Percentiles rank a stretch among this genome's conserved stretches.
Evolutionary conservation across 2,888 invertebrate genomes (phyloP).

Genomic region (Rotaria macrura): DNA sequence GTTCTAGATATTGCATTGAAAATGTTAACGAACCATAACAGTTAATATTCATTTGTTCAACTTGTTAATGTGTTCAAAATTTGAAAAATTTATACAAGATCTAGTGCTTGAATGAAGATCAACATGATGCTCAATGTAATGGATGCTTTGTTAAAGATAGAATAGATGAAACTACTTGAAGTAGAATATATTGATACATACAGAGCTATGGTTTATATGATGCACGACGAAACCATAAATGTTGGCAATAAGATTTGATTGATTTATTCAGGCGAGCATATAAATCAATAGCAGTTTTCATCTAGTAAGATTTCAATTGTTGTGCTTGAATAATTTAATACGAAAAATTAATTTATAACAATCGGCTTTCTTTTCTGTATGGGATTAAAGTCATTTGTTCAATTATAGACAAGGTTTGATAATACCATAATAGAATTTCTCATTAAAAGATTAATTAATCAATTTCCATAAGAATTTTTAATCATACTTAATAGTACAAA

Average conservation of each 20-base stretch:
- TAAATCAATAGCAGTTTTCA: neutral
- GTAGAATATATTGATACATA: neutral
- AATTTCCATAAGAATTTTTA: no score
- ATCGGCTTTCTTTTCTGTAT: no score
- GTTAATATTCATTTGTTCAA: neutral
- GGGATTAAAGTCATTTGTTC: no score
- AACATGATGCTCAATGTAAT: neutral
- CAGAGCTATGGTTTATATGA: neutral
- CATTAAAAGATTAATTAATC: no score
- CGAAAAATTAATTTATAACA: no score
- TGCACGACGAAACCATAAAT: neutral
- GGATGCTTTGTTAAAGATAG: neutral
- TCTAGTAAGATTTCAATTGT: neutral
- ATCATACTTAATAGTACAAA: no score
- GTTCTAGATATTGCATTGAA: neutral
- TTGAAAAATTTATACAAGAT: neutral
- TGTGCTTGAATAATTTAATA: neutral
- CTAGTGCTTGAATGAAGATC: neutral
- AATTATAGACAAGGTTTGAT: no score
- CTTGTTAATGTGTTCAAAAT: neutral
- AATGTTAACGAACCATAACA: neutral
- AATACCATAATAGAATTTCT: no score
- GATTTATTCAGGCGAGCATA: neutral
- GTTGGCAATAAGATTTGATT: neutral
- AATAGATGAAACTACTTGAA: neutral